Evolutionary conservation across 2,888 invertebrate species (phyloP).

Genomic region (Nemotelus pantherinus): DNA sequence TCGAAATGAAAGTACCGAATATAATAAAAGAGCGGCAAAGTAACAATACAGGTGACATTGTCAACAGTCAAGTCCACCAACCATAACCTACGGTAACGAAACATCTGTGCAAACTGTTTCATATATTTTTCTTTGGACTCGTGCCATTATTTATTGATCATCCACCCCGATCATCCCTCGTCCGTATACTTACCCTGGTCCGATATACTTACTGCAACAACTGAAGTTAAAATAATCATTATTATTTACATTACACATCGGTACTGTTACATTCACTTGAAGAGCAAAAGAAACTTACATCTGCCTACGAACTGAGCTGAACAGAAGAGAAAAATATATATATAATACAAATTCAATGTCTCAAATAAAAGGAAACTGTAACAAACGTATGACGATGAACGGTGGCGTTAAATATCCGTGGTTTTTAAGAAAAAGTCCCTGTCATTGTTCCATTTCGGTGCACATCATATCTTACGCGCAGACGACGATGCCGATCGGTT

Average conservation of each 20-base stretch:
- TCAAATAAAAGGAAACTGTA: slow-evolving; percentile 14
- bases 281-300: slow-evolving; percentile 11
- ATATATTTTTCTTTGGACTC: slow-evolving; percentile 38
- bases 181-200: background rate
- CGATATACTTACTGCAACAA: too few species aligned
- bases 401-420: slow-evolving; percentile 20
- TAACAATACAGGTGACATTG: slow-evolving; percentile 13
- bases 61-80: background rate
- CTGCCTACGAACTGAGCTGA: slow-evolving; percentile 1
- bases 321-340: background rate
- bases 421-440: slow-evolving; percentile 11
- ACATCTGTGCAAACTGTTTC: slow-evolving; percentile 30
- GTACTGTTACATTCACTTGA: slow-evolving; percentile 10
- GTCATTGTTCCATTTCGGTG: slow-evolving; percentile 29
- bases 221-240: background rate
- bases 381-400: background rate
- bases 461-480: slow-evolving; percentile 24
- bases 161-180: slow-evolving; percentile 33
- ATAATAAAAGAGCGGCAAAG: background rate
- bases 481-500: background rate
- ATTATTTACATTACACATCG: slow-evolving; percentile 12
- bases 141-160: slow-evolving; percentile 45
- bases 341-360: background rate
- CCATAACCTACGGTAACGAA: slow-evolving; percentile 20
- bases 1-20: too few species aligned